Evolutionary conservation across 1,140 invertebrate genomes (phyloP), one percentile per base, ranked within the genome.

Genomic region (Teleogryllus occipitalis): DNA sequence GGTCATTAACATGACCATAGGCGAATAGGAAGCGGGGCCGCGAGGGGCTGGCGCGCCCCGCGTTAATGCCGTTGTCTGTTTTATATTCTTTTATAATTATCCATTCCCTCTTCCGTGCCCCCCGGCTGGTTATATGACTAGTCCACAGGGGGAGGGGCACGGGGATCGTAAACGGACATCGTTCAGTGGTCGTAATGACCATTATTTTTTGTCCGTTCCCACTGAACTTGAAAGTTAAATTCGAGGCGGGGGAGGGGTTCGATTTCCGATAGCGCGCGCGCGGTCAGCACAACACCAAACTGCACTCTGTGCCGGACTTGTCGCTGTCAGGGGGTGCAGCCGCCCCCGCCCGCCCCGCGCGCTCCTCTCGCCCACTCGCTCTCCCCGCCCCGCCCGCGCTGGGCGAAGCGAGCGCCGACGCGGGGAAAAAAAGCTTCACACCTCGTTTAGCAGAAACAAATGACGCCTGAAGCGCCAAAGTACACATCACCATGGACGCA

Each of bases 161-260:
- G 54, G 54, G 54, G 54, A 18, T 65, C 54, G 54, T 65, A 65
- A 65, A 65, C 54, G 54, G 54, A 65, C 54, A 65, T 65, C 54
- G 54, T 65, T 65, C 54, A 65, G 54, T 65, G 54, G 54, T 65
- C 54, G 54, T 65, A 65, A 65, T 65, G 54, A 65, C 54, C 54
- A 65, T 65, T 65, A 65, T 65, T 65, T 65, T 65, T 65, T 65
- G 54, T 65, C 54, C 54, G 54, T 65, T 65, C 54, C 54, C 54
- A 65, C 54, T 65, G 54, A 65, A 65, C 54, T 65, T 65, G 54
- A 65, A 65, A 65, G 54, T 65, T 65, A 65, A 65, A 65, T 65
- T 65, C 54, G 10, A 14, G 54, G 10, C 54, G 54, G 54, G 54
- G 54, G 54, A 65, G 54, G 54, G 54, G 54, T 65, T 65, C 54